Percentiles rank a stretch among this genome's conserved stretches.
Conservation (phyloP, 2,888 invertebrate genomes). For the Trichogramma dendrolimi region DNA sequence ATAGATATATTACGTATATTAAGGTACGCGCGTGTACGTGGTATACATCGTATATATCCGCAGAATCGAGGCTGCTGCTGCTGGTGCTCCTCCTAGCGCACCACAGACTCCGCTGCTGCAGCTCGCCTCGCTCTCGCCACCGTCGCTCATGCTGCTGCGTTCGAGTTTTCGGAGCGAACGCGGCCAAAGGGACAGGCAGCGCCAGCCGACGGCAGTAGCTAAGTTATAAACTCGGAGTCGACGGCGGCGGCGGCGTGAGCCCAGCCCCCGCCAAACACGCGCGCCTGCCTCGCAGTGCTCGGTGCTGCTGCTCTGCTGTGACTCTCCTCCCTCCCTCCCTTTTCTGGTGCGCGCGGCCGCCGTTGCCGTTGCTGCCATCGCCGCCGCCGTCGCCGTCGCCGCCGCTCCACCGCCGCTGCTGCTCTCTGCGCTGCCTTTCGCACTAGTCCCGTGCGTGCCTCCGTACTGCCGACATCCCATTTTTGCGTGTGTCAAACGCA, state of each 20-base stretch:
- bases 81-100: neutral
- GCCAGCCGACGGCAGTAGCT: conserved; percentile 18
- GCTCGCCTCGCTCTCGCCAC: neutral
- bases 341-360: neutral
- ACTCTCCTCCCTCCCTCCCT: neutral
- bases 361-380: neutral
- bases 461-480: conserved; percentile 22
- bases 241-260: neutral
- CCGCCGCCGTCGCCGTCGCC: neutral
- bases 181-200: conserved; percentile 7
- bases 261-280: too few species aligned
- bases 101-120: neutral
- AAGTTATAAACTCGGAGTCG: neutral
- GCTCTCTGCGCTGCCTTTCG: conserved; percentile 3
- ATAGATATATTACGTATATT: too few species aligned
- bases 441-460: conserved; percentile 28
- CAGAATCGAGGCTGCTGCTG: neutral
- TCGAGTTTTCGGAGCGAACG: neutral
- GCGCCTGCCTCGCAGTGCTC: too few species aligned
- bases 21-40: too few species aligned
- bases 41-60: too few species aligned
- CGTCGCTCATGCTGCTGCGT: neutral
- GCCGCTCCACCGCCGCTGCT: neutral
- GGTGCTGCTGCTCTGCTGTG: too few species aligned
- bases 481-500: neutral